Evolutionary conservation across 1,140 invertebrate genomes (phyloP).

Genomic region (Drepana arcuata): DNA sequence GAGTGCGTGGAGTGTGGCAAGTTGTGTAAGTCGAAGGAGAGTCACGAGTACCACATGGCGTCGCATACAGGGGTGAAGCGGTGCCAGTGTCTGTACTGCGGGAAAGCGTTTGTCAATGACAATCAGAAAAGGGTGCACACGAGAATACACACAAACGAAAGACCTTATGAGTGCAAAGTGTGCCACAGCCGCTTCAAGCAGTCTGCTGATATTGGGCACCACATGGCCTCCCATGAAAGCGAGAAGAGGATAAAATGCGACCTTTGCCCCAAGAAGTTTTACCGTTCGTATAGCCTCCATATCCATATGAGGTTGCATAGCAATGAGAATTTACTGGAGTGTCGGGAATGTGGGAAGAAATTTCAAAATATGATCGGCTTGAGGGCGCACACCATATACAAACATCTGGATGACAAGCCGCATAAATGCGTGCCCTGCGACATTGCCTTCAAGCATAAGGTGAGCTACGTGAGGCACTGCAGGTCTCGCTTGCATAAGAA

Average conservation of each 20-base stretch:
- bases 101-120: conserved; percentile 1
- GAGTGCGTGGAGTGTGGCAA: too few relatives aligned
- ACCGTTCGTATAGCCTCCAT: background rate
- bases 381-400: background rate
- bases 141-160: conserved; percentile 7
- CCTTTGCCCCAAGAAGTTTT: conserved; percentile 4
- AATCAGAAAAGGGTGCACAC: background rate
- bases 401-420: background rate
- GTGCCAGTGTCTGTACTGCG: conserved; percentile 11
- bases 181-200: conserved; percentile 3
- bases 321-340: conserved; percentile 1
- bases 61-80: conserved; percentile 8
- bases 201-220: background rate
- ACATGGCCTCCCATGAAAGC: conserved; percentile 3
- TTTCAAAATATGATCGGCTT: background rate
- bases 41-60: conserved; percentile 3
- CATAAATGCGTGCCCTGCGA: background rate
- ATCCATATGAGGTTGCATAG: conserved; percentile 3
- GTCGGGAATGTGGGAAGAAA: background rate
- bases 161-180: conserved; percentile 5
- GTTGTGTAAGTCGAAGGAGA: background rate
- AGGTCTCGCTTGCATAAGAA: background rate
- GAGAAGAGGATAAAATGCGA: conserved; percentile 7
- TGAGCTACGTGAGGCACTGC: background rate
- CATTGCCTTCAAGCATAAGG: background rate